These are phyloP conservation scores for Pteruthius melanotis DNA, from an alignment of 2,113 vertebrate genomes.

Conservation along the genomic window DNA sequence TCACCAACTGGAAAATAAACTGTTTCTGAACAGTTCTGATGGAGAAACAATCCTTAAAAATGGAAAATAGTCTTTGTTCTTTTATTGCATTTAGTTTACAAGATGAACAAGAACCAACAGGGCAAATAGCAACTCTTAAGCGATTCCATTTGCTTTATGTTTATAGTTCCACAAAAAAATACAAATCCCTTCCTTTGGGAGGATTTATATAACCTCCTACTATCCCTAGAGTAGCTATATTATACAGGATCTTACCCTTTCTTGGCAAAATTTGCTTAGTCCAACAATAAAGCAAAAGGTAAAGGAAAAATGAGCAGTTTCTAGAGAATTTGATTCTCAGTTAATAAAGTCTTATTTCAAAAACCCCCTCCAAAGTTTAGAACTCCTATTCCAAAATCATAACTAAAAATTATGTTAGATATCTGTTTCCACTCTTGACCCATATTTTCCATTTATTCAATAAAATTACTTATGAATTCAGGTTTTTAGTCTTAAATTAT, in stretches of 20 bases:
- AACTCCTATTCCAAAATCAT: not conserved
- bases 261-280: slow-evolving; percentile 29
- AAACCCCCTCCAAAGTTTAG: not conserved
- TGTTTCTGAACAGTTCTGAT: slow-evolving; percentile 21
- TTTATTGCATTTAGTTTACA: slow-evolving; percentile 51
- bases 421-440: not conserved
- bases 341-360: slow-evolving; percentile 15
- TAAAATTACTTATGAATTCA: not conserved
- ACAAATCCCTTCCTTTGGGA: not conserved
- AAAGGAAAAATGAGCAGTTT: slow-evolving; percentile 50
- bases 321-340: slow-evolving; percentile 46
- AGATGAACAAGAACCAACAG: not conserved
- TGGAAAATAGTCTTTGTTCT: slow-evolving; percentile 30
- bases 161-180: slow-evolving; percentile 34
- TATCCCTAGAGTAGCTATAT: slow-evolving; percentile 3
- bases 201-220: not conserved
- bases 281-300: slow-evolving; percentile 27
- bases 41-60: slow-evolving; percentile 27
- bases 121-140: slow-evolving; percentile 33
- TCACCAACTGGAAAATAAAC: not conserved
- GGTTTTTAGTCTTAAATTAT: not conserved
- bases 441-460: not conserved
- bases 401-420: not conserved
- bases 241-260: slow-evolving; percentile 24
- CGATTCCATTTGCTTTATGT: slow-evolving; percentile 38